phyloP scores from a whole-genome alignment of 1,140 invertebrate species.

The Sycobia sp. region DNA sequence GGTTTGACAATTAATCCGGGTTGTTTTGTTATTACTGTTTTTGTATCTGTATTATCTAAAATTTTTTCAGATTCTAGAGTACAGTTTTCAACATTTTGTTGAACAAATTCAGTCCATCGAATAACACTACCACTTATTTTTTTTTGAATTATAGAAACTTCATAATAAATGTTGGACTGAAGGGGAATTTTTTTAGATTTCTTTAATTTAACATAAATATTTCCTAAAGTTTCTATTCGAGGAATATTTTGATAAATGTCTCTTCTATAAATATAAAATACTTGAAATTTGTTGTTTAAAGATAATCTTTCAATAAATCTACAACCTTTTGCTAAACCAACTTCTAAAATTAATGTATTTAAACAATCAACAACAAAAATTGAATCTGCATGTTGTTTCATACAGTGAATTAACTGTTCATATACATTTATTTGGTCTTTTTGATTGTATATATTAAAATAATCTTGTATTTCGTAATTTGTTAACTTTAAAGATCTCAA shows the following conservation, averaged over 20 bases:
- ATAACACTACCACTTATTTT: conserved; percentile 47
- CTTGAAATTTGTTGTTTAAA: conserved; percentile 39
- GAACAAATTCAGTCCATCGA: conserved; percentile 44
- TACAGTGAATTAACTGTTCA: conserved; percentile 38
- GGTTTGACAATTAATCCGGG: conserved; percentile 34
- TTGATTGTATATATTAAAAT: conserved; percentile 44
- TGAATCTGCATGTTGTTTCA: conserved; percentile 35
- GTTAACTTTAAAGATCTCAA: conserved; percentile 35
- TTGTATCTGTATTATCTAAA: conserved; percentile 20
- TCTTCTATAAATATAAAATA: conserved; percentile 54
- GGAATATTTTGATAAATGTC: conserved; percentile 50
- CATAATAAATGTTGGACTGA: conserved; percentile 45
- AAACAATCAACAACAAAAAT: conserved; percentile 53
- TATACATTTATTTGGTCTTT: conserved; percentile 41
- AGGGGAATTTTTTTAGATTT: conserved; percentile 23
- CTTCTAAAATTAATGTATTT: conserved; percentile 46
- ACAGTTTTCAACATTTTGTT: conserved; percentile 45
- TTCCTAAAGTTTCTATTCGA: conserved; percentile 52
- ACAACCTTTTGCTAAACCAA: conserved; percentile 45
- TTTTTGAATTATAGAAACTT: conserved; percentile 38
- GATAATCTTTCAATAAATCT: conserved; percentile 50
- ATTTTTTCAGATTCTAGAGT: conserved; percentile 39
- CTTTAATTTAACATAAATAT: conserved; percentile 49
- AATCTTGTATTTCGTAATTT: conserved; percentile 50
- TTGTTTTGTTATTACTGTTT: conserved; percentile 27